Percentiles rank a stretch among this genome's conserved stretches.
These are phyloP conservation scores for Schizopygopsis malacanthus DNA, from an alignment of 2,797 vertebrate species.

Conservation along the genomic window DNA sequence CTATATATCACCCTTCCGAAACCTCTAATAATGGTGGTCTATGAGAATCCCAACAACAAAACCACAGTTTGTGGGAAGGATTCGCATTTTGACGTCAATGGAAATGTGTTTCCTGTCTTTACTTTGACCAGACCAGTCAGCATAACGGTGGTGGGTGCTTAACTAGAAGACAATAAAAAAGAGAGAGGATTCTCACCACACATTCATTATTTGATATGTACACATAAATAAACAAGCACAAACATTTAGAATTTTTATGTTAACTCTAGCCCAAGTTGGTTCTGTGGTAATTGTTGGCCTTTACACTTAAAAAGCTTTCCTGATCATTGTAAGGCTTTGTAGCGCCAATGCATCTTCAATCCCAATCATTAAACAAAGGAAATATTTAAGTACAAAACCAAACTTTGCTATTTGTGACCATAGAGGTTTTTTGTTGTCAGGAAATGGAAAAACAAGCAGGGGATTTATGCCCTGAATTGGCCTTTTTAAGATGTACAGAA, in stretches of 20 bases:
- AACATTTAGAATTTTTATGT: constrained; percentile 40
- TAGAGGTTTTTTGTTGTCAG: constrained; percentile 29
- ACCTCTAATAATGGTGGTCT: constrained; percentile 51
- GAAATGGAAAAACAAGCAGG: constrained; percentile 22
- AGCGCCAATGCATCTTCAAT: constrained; percentile 20
- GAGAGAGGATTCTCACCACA: constrained; percentile 52
- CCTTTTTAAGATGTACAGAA: constrained; percentile 12
- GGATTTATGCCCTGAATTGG: constrained; percentile 44
- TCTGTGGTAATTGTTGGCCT: constrained; percentile 2
- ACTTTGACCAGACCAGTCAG: constrained; percentile 55
- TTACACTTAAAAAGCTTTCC: constrained; percentile 41
- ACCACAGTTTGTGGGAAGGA: constrained; percentile 56
- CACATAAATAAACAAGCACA: background rate
- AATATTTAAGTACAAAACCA: constrained; percentile 53
- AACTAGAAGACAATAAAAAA: constrained; percentile 45
- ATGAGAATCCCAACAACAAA: constrained; percentile 56
- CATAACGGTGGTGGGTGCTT: constrained; percentile 53
- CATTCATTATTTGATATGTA: constrained; percentile 48
- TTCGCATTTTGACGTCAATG: constrained; percentile 61
- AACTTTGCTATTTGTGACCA: constrained; percentile 26
- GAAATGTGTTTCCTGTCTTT: constrained; percentile 62
- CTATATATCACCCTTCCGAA: constrained; percentile 3
- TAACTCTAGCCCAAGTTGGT: constrained; percentile 25
- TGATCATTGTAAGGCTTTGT: constrained; percentile 5
- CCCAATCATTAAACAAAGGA: constrained; percentile 49